phyloP scores from a whole-genome alignment of 2,113 vertebrate species.

The Amazona guildingii region DNA sequence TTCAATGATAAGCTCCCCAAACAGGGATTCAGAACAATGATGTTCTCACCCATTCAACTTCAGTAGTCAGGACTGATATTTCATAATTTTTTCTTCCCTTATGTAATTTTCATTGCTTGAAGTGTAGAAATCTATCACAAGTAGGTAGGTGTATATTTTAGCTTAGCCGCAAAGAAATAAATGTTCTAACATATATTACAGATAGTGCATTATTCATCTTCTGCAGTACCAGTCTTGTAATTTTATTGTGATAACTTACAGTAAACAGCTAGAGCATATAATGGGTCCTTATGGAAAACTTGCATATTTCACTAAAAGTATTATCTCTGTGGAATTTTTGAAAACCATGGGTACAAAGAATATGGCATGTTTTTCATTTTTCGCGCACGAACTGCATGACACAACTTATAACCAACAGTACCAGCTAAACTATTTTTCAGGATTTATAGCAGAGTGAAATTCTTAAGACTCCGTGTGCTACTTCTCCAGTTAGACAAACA shows the following conservation, averaged over 20 bases:
- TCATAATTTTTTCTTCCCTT: not conserved
- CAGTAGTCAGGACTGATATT: not conserved
- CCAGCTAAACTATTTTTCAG: not conserved
- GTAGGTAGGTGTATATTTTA: not conserved
- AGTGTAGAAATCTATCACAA: not conserved
- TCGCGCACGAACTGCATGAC: not conserved
- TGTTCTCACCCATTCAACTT: not conserved
- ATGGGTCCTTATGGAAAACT: not conserved
- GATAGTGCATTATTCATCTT: not conserved
- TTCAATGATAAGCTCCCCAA: not conserved
- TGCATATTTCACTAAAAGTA: not conserved
- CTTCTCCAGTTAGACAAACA: not conserved
- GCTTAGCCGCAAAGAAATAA: not conserved
- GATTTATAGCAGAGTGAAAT: not conserved
- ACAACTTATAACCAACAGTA: not conserved
- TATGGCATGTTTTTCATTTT: not conserved
- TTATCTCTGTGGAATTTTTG: not conserved
- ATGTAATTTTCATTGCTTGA: conserved; percentile 20
- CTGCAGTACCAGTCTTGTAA: not conserved
- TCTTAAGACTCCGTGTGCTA: not conserved
- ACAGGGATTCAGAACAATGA: not conserved
- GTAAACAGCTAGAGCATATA: not conserved
- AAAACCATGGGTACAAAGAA: not conserved
- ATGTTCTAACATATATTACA: not conserved
- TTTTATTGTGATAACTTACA: not conserved